Evolutionary conservation across 2,113 vertebrate species (phyloP).

Genomic region (Chaetorhynchus papuensis): DNA sequence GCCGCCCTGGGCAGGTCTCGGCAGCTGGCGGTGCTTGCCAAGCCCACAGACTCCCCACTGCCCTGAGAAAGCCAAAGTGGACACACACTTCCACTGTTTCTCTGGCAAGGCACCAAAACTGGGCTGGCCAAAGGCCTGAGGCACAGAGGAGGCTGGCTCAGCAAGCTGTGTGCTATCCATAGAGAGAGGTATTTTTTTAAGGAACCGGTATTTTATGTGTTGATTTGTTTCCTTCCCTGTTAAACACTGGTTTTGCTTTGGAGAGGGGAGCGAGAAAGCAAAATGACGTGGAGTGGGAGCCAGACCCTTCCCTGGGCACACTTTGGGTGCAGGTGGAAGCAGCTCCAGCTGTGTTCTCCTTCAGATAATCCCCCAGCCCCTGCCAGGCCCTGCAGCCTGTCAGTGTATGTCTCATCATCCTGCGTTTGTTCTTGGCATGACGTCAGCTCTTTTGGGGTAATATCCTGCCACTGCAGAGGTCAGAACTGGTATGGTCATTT

Average conservation of each 20-base stretch:
- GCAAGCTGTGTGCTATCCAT: not conserved
- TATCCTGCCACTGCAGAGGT: not conserved
- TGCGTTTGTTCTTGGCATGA: not conserved
- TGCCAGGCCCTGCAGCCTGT: not conserved
- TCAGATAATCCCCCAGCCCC: not conserved
- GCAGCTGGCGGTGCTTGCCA: not conserved
- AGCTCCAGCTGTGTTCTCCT: not conserved
- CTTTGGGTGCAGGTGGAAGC: not conserved
- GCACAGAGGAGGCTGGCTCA: not conserved
- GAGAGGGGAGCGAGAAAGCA: not conserved
- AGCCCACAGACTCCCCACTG: rapidly evolving
- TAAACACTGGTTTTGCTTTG: not conserved
- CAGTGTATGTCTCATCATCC: not conserved
- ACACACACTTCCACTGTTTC: not conserved
- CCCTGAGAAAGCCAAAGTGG: not conserved
- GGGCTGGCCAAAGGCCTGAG: not conserved
- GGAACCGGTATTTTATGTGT: not conserved
- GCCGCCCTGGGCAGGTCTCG: rapidly evolving
- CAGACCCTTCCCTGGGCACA: not conserved
- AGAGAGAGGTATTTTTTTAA: not conserved
- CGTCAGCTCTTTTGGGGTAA: not conserved
- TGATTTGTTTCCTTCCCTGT: constrained; percentile 12
- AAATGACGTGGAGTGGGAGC: not conserved
- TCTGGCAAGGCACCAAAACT: not conserved
- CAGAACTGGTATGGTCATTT: not conserved